These are phyloP conservation scores for Lanius ludovicianus DNA, from an alignment of 2,113 vertebrate genomes.

Conservation along the genomic window DNA sequence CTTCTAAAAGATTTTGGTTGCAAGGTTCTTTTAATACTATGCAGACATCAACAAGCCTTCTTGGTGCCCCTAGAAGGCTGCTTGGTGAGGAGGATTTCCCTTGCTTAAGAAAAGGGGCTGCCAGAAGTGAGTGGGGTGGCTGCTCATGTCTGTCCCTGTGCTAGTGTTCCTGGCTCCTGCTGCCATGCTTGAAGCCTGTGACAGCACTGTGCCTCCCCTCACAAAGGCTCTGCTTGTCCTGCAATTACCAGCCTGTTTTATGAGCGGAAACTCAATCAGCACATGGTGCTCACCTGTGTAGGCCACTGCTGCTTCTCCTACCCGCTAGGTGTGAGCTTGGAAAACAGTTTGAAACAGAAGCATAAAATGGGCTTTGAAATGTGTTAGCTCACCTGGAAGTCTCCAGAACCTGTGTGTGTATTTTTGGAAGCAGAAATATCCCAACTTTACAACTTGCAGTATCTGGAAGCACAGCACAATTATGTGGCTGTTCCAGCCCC, in stretches of 20 bases:
- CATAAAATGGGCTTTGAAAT: background rate
- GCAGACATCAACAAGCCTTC: background rate
- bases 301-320: background rate
- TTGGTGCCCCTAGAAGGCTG: background rate
- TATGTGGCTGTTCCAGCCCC: background rate
- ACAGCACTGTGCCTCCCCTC: background rate
- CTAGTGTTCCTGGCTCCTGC: background rate
- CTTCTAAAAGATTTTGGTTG: background rate
- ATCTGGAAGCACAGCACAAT: constrained; percentile 14
- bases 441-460: background rate
- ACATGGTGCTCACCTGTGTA: background rate
- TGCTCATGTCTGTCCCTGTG: rapidly evolving
- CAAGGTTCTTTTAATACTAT: background rate
- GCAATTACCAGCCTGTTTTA: background rate
- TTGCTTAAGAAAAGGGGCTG: background rate
- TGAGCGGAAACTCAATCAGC: background rate
- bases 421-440: background rate
- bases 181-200: background rate
- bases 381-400: background rate
- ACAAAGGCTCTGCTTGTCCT: background rate
- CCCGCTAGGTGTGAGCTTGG: background rate
- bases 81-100: background rate
- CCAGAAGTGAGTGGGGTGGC: background rate
- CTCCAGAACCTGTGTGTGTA: background rate
- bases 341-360: constrained; percentile 39